phyloP scores from a whole-genome alignment of 1,140 invertebrate genomes.

The Babylonia areolata region DNA sequence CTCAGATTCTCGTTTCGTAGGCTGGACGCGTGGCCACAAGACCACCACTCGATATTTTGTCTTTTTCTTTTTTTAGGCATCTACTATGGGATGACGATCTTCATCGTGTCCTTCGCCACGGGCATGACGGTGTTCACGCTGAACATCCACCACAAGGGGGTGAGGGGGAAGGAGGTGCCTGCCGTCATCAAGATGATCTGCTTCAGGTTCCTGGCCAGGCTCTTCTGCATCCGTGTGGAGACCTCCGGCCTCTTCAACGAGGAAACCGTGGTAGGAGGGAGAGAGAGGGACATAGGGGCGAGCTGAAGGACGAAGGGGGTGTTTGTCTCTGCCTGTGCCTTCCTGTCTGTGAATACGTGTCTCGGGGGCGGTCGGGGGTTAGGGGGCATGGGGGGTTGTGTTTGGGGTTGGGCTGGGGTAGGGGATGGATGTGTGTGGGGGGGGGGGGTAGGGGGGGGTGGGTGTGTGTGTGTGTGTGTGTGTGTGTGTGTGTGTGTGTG shows the following conservation, averaged over 20 bases:
- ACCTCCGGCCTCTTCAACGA: conserved; percentile 24
- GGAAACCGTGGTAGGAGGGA: neutral
- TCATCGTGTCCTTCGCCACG: conserved; percentile 91
- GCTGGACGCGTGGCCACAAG: too few relatives aligned
- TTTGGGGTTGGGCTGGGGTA: conserved; percentile 64
- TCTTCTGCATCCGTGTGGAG: conserved; percentile 78
- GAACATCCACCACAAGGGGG: conserved; percentile 91
- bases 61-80: neutral
- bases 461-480: too few relatives aligned
- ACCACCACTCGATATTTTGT: too few relatives aligned
- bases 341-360: neutral
- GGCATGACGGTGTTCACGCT: conserved; percentile 85
- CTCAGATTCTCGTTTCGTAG: too few relatives aligned
- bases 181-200: conserved; percentile 83
- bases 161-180: conserved; percentile 87
- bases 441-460: too few relatives aligned
- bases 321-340: too few relatives aligned
- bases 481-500: too few relatives aligned
- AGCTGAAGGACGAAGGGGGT: too few relatives aligned
- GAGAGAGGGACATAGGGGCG: neutral
- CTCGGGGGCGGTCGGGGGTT: conserved; percentile 77
- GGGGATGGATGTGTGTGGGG: too few relatives aligned
- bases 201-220: conserved; percentile 78
- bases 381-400: conserved; percentile 84
- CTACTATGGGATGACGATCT: conserved; percentile 94